phyloP scores from a whole-genome alignment of 2,113 vertebrate genomes.

The Poecile atricapillus region DNA sequence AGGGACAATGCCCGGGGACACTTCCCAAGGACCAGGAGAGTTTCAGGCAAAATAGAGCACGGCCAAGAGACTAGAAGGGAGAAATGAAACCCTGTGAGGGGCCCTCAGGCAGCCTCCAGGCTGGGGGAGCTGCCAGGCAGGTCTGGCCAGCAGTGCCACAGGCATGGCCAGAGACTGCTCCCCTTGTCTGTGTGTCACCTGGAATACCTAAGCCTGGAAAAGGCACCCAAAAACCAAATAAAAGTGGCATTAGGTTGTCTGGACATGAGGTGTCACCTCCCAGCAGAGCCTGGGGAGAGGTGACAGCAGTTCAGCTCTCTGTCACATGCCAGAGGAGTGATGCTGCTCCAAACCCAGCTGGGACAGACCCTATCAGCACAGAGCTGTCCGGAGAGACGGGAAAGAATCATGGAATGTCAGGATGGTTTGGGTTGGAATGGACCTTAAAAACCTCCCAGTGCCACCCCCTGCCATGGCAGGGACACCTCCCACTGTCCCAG shows the following conservation, averaged over 20 bases:
- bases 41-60: background rate
- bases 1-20: fast-evolving
- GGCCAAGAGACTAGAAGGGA: background rate
- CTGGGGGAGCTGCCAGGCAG: background rate
- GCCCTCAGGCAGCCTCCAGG: background rate
- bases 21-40: background rate
- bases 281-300: background rate
- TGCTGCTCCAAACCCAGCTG: background rate
- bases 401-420: background rate
- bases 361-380: background rate
- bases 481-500: background rate
- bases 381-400: background rate
- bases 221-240: background rate
- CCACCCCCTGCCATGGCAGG: background rate
- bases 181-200: background rate
- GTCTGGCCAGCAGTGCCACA: background rate
- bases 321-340: background rate
- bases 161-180: background rate
- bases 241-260: background rate
- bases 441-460: background rate
- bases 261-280: background rate
- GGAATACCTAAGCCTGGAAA: background rate
- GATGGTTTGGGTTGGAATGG: background rate
- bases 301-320: background rate
- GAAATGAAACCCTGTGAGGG: background rate